phyloP scores from a whole-genome alignment of 2,888 invertebrate species.

The Mythimna lalbum region DNA sequence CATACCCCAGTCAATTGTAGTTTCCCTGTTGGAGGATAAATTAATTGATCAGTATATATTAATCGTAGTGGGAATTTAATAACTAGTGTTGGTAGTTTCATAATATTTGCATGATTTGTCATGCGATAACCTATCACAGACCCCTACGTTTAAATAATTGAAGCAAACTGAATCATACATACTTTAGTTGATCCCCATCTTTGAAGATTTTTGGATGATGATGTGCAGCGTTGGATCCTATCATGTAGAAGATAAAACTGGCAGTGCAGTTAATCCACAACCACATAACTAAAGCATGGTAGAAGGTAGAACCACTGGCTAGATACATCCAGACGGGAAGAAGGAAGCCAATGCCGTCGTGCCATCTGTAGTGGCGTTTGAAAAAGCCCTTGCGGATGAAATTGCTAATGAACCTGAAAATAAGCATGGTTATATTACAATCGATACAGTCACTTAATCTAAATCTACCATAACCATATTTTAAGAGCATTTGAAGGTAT shows the following conservation, averaged over 20 bases:
- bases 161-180: constrained; percentile 45
- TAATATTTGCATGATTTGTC: background rate
- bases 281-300: constrained; percentile 88
- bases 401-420: constrained; percentile 72
- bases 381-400: constrained; percentile 77
- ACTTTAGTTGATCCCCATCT: constrained; percentile 94
- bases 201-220: constrained; percentile 93
- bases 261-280: constrained; percentile 88
- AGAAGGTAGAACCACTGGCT: constrained; percentile 74
- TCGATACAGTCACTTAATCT: too few relatives aligned
- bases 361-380: constrained; percentile 78
- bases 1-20: constrained; percentile 93
- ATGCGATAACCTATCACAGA: background rate
- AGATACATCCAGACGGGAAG: constrained; percentile 86
- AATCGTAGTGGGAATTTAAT: background rate
- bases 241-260: constrained; percentile 91
- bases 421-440: background rate
- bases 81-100: background rate
- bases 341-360: constrained; percentile 78
- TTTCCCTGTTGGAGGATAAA: constrained; percentile 76
- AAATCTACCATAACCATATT: too few relatives aligned
- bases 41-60: background rate
- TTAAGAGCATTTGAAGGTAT: too few relatives aligned
- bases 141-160: background rate
- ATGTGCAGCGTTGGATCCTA: constrained; percentile 94